phyloP scores from a whole-genome alignment of 2,888 invertebrate genomes.

The Hybos culiciformis region DNA sequence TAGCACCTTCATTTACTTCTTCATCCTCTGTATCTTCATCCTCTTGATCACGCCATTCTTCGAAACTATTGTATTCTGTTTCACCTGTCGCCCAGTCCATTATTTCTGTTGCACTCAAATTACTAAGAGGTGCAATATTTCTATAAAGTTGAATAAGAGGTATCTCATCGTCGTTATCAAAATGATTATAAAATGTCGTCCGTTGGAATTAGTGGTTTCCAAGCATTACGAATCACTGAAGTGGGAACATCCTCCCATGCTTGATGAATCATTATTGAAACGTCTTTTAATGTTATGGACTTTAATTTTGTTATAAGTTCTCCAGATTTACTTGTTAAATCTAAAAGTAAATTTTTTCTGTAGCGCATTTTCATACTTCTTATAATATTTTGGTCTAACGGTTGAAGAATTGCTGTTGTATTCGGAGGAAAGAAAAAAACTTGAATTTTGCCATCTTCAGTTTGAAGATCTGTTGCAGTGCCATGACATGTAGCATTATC shows the following conservation, averaged over 20 bases:
- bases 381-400: background rate
- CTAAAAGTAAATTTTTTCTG: background rate
- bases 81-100: no score
- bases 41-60: no score
- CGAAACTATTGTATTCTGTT: no score
- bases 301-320: background rate
- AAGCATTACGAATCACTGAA: no score
- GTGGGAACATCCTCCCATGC: background rate
- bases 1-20: no score
- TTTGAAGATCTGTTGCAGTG: background rate
- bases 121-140: no score
- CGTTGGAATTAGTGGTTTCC: no score
- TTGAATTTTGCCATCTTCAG: background rate
- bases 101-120: no score
- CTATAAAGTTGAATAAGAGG: no score
- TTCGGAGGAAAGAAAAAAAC: background rate
- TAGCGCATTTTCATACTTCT: background rate
- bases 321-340: background rate
- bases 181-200: no score
- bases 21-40: no score
- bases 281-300: background rate
- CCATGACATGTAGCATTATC: background rate
- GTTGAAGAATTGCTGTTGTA: background rate
- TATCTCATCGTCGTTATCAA: no score
- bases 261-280: background rate